phyloP scores from a whole-genome alignment of 2,113 vertebrate species.

The Procavia capensis region DNA sequence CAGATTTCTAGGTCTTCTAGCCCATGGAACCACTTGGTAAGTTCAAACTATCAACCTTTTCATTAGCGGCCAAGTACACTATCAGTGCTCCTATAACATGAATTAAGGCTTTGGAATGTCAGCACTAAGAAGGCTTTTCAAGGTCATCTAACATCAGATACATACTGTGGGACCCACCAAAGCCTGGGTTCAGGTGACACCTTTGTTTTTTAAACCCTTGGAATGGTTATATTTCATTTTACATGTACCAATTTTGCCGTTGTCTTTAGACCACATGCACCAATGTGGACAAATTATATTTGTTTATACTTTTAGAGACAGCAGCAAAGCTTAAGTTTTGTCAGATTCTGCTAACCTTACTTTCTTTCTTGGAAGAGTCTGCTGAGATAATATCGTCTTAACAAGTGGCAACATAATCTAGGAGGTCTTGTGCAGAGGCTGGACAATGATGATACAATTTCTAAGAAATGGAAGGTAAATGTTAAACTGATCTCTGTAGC shows the following conservation, averaged over 20 bases:
- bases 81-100: not conserved
- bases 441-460: not conserved
- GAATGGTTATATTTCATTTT: not conserved
- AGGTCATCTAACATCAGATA: not conserved
- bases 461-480: not conserved
- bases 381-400: not conserved
- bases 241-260: not conserved
- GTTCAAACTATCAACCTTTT: too few relatives aligned
- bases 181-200: not conserved
- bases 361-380: not conserved
- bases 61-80: too few relatives aligned
- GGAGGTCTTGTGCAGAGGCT: not conserved
- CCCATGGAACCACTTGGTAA: too few relatives aligned
- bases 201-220: not conserved
- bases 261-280: not conserved
- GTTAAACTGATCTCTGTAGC: not conserved
- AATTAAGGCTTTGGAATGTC: not conserved
- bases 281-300: not conserved
- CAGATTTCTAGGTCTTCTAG: too few relatives aligned
- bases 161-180: not conserved
- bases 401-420: not conserved
- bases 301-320: not conserved
- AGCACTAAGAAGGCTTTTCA: not conserved
- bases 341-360: not conserved
- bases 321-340: slow-evolving; percentile 6